These are phyloP conservation scores for Lasiurus cinereus DNA, from an alignment of 2,113 vertebrate species.

Conservation along the genomic window DNA sequence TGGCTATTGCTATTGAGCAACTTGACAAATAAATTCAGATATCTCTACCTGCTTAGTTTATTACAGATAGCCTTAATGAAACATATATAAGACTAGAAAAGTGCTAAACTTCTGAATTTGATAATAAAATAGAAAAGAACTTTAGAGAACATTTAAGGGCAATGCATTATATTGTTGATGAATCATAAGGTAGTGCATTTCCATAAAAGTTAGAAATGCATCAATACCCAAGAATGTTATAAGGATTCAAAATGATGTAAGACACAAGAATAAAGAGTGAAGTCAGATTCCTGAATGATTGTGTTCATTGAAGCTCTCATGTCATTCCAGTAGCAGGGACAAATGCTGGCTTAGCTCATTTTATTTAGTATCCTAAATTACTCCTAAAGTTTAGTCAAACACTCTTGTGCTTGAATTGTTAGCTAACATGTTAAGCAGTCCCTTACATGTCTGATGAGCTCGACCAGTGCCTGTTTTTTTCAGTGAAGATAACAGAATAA, in stretches of 20 bases:
- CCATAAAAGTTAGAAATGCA: constrained; percentile 65
- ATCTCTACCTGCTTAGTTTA: not conserved
- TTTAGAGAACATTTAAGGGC: constrained; percentile 43
- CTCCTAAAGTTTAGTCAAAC: constrained; percentile 61
- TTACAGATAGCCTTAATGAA: not conserved
- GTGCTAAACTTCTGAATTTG: not conserved
- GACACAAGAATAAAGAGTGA: constrained; percentile 14
- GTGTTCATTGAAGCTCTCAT: constrained; percentile 51
- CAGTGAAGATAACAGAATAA: constrained; percentile 4
- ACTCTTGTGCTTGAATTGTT: constrained; percentile 38
- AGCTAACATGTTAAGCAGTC: not conserved
- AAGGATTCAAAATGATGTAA: constrained; percentile 53
- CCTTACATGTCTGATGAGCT: not conserved
- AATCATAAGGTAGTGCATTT: constrained; percentile 40
- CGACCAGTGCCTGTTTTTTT: not conserved
- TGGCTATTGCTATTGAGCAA: not conserved
- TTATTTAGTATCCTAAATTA: constrained; percentile 60
- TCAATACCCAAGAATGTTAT: constrained; percentile 35
- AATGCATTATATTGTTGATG: not conserved
- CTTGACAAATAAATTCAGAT: not conserved
- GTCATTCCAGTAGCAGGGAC: constrained; percentile 52
- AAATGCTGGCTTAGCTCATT: constrained; percentile 18
- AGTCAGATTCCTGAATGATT: constrained; percentile 51
- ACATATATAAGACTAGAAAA: not conserved
- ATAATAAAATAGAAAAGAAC: not conserved